phyloP scores from a whole-genome alignment of 2,888 invertebrate genomes.

The Poecilus cupreus region DNA sequence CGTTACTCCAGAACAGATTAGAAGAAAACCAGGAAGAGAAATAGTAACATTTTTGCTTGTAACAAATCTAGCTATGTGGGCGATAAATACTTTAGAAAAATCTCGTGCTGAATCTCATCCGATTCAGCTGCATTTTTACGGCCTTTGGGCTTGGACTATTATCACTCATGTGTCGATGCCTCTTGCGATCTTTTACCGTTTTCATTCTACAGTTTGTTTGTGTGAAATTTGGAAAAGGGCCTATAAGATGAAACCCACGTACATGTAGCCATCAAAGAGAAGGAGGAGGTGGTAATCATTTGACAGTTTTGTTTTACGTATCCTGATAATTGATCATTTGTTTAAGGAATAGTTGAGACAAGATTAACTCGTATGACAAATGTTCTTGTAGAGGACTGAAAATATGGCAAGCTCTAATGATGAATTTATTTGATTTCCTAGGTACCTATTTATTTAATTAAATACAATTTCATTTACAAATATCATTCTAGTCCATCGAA shows the following conservation, averaged over 20 bases:
- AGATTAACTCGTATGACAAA: neutral
- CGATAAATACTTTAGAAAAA: conserved; percentile 93
- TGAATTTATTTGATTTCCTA: conserved; percentile 24
- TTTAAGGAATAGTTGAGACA: too few relatives aligned
- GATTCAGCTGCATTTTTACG: conserved; percentile 93
- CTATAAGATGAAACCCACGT: conserved; percentile 92
- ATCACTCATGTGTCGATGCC: conserved; percentile 97
- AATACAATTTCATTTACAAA: conserved; percentile 47
- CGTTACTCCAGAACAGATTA: conserved; percentile 86
- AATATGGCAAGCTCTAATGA: neutral
- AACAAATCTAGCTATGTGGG: conserved; percentile 95
- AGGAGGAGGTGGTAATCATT: conserved; percentile 10
- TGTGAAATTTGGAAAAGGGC: conserved; percentile 98
- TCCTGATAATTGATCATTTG: too few relatives aligned
- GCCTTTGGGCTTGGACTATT: conserved; percentile 96
- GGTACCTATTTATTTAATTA: conserved; percentile 44
- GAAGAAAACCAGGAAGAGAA: conserved; percentile 93
- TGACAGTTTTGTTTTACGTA: neutral
- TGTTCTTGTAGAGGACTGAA: conserved; percentile 4
- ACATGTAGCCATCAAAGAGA: conserved; percentile 76
- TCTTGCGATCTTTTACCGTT: conserved; percentile 93
- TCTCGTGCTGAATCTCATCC: conserved; percentile 93
- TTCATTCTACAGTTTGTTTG: conserved; percentile 95
- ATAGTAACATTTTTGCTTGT: conserved; percentile 94
- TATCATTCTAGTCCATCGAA: conserved; percentile 55